phyloP scores from a whole-genome alignment of 2,113 vertebrate species.

The Numida meleagris region DNA sequence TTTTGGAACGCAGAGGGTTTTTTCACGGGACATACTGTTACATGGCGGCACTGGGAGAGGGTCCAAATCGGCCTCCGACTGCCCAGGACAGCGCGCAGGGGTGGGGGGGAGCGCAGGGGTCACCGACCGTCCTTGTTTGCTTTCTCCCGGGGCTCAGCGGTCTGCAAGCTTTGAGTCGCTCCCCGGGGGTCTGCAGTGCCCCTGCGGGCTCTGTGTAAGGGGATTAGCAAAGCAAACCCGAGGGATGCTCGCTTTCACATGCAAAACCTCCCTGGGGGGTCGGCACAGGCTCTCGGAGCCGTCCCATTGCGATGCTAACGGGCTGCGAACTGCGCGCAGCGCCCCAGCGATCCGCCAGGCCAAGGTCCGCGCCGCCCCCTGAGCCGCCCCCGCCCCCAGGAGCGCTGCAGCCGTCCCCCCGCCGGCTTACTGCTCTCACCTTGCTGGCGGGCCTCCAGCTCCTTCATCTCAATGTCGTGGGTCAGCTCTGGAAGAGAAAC shows the following conservation, averaged over 20 bases:
- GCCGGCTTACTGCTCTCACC: constrained; percentile 61
- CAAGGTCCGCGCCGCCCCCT: background rate
- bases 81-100: background rate
- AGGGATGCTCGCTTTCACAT: background rate
- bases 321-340: background rate
- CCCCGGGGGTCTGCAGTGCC: background rate
- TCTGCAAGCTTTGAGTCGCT: background rate
- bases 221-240: background rate
- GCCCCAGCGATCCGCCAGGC: background rate
- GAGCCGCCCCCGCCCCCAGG: rapidly evolving
- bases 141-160: background rate
- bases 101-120: background rate
- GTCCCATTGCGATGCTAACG: background rate
- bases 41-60: background rate
- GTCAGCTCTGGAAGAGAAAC: constrained; percentile 77
- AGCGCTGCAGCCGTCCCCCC: background rate
- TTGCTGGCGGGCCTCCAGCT: constrained; percentile 78
- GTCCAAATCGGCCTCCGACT: background rate
- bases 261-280: background rate
- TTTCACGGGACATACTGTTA: background rate
- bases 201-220: background rate
- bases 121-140: background rate
- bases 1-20: background rate
- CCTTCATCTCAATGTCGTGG: constrained; percentile 80
- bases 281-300: background rate